Percentiles rank a stretch among this genome's conserved stretches.
Evolutionary conservation across 2,797 vertebrate species (phyloP).

Genomic region (Naso thynnoides): DNA sequence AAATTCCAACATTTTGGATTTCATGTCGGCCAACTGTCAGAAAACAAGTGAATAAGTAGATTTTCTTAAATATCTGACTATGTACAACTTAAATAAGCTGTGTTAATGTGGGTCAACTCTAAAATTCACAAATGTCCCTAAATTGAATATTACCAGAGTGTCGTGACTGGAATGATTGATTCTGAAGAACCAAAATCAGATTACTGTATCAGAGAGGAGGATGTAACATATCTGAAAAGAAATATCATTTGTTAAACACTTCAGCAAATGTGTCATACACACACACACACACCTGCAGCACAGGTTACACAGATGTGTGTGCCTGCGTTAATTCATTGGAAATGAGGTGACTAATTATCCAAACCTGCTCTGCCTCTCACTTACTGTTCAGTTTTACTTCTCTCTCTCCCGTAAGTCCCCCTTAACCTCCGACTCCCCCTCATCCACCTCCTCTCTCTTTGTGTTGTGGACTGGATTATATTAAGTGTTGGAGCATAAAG

Average conservation of each 20-base stretch:
- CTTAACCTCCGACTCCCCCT: background rate
- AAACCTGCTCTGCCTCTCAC: conserved; percentile 42
- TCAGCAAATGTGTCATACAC: conserved; percentile 23
- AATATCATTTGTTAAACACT: conserved; percentile 51
- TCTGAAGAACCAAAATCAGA: conserved; percentile 4
- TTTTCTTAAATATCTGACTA: no score
- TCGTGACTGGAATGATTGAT: background rate
- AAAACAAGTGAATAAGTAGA: no score
- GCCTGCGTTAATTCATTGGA: conserved; percentile 62
- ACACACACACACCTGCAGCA: conserved; percentile 36
- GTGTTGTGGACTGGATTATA: conserved; percentile 20
- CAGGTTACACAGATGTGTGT: conserved; percentile 33
- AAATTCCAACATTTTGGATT: no score
- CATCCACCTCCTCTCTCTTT: background rate
- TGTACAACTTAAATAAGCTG: no score
- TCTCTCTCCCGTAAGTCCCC: background rate
- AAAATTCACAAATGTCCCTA: no score
- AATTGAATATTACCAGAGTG: background rate
- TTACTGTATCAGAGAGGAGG: conserved; percentile 19
- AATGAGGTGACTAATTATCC: conserved; percentile 63
- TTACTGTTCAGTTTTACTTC: conserved; percentile 29
- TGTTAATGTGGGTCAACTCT: no score
- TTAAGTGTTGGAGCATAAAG: background rate
- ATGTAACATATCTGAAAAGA: conserved; percentile 30
- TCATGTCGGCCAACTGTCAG: no score